These are phyloP conservation scores for Cyanoramphus novaezelandiae DNA, from an alignment of 2,113 vertebrate genomes.

Conservation along the genomic window DNA sequence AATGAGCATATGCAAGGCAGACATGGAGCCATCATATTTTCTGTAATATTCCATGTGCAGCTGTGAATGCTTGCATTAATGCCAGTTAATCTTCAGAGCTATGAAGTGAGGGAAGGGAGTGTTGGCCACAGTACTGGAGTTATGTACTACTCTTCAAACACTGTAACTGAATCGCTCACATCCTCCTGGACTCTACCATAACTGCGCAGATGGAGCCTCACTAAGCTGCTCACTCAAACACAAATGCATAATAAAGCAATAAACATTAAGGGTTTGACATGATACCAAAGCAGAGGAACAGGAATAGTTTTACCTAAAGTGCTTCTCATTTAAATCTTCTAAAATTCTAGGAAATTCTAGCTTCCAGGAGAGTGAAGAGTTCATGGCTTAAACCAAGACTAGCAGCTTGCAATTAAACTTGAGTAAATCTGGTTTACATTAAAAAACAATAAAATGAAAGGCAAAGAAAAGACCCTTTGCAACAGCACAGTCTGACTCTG, in stretches of 20 bases:
- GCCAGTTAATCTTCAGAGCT: neutral
- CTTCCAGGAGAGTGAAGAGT: neutral
- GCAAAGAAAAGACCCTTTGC: neutral
- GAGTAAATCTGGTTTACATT: neutral
- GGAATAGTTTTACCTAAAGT: neutral
- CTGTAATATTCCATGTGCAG: neutral
- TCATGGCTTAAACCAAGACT: neutral
- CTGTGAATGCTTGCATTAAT: neutral
- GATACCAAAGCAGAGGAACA: neutral
- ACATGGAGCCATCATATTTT: neutral
- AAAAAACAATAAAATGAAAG: neutral
- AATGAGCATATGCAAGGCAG: neutral
- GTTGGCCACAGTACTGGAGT: neutral
- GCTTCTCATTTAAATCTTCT: neutral
- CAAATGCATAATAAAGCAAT: neutral
- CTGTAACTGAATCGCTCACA: neutral
- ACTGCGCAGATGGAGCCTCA: constrained; percentile 25
- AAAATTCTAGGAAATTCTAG: neutral
- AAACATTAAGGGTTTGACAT: neutral
- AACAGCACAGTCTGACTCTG: neutral
- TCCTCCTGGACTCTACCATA: constrained; percentile 1
- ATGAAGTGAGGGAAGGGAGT: neutral
- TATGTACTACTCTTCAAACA: neutral
- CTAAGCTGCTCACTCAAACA: neutral
- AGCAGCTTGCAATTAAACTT: neutral